Conservation (phyloP, 2,888 invertebrate species). For the Trachelus iudaicus region DNA sequence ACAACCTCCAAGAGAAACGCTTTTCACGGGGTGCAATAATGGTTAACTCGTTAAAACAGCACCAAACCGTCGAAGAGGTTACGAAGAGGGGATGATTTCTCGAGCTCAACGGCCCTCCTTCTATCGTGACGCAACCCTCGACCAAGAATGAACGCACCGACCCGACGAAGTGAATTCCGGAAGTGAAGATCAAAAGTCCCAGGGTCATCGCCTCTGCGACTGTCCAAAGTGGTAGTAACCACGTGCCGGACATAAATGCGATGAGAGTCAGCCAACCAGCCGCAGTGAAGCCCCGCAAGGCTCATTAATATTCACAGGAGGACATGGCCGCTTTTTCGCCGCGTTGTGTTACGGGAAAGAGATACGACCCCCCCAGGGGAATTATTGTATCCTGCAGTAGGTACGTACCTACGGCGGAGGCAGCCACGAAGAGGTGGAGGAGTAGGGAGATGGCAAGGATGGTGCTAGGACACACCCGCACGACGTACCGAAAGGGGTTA, state of each 20-base stretch:
- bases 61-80: neutral
- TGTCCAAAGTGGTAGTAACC: slow-evolving; percentile 29
- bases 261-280: slow-evolving; percentile 24
- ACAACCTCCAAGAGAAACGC: slow-evolving; percentile 23
- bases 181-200: neutral
- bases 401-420: neutral
- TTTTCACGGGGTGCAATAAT: slow-evolving; percentile 26
- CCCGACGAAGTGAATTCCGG: neutral
- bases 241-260: slow-evolving; percentile 41
- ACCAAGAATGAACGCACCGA: neutral
- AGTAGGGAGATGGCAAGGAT: slow-evolving; percentile 5
- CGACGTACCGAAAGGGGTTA: neutral
- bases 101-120: neutral
- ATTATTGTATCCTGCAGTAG: slow-evolving; percentile 49
- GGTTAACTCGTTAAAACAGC: slow-evolving; percentile 39
- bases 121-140: neutral
- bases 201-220: neutral
- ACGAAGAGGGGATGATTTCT: neutral
- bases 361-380: slow-evolving; percentile 54
- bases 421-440: slow-evolving; percentile 17
- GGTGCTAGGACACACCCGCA: neutral
- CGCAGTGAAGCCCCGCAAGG: slow-evolving; percentile 38
- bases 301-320: slow-evolving; percentile 60
- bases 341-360: slow-evolving; percentile 55
- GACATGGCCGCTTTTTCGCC: slow-evolving; percentile 58